A percentile compares a stretch with the other conserved stretches of the same genome.
phyloP scores from a whole-genome alignment of 2,113 vertebrate species.

The Phainopepla nitens region DNA sequence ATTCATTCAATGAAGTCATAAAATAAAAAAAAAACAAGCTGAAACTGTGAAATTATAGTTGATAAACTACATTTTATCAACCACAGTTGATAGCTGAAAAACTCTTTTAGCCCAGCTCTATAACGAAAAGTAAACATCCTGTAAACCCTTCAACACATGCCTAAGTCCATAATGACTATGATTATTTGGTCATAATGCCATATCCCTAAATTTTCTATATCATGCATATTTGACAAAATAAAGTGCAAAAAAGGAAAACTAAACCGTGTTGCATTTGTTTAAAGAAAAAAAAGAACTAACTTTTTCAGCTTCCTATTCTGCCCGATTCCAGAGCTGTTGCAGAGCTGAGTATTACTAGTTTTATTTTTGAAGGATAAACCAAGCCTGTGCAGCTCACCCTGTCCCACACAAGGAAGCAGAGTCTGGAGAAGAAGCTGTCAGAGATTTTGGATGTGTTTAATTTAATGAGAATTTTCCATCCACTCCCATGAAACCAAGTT shows the following conservation, averaged over 20 bases:
- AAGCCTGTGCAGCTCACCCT: constrained; percentile 7
- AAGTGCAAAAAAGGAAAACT: neutral
- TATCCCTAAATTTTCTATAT: neutral
- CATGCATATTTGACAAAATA: neutral
- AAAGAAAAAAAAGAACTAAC: neutral
- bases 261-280: neutral
- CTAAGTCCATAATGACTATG: neutral
- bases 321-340: neutral
- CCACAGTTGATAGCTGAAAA: neutral
- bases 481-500: constrained; percentile 44
- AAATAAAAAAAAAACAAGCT: neutral
- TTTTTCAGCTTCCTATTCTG: neutral
- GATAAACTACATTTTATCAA: neutral
- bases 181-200: neutral
- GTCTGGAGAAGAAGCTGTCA: constrained; percentile 29
- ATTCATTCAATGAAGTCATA: neutral
- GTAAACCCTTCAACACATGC: neutral
- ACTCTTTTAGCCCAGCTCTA: neutral
- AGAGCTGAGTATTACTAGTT: neutral
- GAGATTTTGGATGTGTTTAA: constrained; percentile 44
- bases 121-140: neutral
- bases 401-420: neutral
- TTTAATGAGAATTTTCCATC: constrained; percentile 54
- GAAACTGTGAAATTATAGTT: neutral
- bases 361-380: constrained; percentile 4